A percentile compares a stretch with the other conserved stretches of the same genome.
These are phyloP conservation scores for Gouania willdenowi DNA, from an alignment of 2,797 vertebrate species.

Conservation along the genomic window DNA sequence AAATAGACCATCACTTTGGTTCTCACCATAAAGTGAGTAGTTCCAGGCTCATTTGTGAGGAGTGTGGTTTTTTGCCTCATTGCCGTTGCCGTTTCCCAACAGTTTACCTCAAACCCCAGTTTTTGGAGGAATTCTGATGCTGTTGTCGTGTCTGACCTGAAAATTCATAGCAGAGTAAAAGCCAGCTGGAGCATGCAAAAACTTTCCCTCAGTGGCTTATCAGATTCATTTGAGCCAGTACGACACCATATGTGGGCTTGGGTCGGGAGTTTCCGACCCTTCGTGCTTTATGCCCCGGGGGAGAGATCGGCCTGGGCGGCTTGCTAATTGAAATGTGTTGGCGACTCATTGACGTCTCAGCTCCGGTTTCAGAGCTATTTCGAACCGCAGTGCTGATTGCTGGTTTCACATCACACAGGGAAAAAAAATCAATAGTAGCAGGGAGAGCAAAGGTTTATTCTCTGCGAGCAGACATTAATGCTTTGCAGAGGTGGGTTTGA, in stretches of 20 bases:
- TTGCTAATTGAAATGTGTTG: conserved; percentile 89
- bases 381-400: conserved; percentile 83
- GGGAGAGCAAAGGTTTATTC: conserved; percentile 73
- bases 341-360: conserved; percentile 83
- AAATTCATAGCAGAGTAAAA: conserved; percentile 12
- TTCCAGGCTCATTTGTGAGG: not conserved
- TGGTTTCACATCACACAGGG: conserved; percentile 81
- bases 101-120: conserved; percentile 1
- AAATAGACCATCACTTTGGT: conserved; percentile 26
- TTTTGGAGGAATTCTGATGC: too few species aligned
- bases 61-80: conserved; percentile 1
- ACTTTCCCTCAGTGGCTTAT: conserved; percentile 42
- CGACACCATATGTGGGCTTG: conserved; percentile 58
- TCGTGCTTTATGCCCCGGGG: conserved; percentile 73
- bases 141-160: too few species aligned
- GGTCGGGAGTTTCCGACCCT: conserved; percentile 60
- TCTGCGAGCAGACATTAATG: conserved; percentile 74
- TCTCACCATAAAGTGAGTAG: conserved; percentile 13
- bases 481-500: conserved; percentile 60
- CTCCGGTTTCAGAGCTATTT: conserved; percentile 85
- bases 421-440: conserved; percentile 77
- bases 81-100: not conserved
- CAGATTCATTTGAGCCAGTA: conserved; percentile 49
- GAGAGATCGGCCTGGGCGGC: conserved; percentile 80
- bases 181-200: conserved; percentile 24